A percentile compares a stretch with the other conserved stretches of the same genome.
Conservation (phyloP, 2,888 invertebrate genomes). For the Melipona beecheii region DNA sequence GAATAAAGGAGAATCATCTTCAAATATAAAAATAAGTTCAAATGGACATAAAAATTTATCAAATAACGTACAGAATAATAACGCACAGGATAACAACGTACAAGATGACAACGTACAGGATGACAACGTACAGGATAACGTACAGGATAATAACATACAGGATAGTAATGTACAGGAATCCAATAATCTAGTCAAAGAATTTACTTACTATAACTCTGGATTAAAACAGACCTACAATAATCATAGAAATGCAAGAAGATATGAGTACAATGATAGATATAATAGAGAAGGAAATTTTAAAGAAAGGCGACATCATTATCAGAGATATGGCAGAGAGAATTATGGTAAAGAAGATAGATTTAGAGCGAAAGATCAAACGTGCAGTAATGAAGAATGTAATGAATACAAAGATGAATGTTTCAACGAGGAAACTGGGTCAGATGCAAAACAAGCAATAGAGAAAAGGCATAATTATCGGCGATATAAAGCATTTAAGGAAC, state of each 20-base stretch:
- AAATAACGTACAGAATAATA: not conserved
- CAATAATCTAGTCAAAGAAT: conserved; percentile 42
- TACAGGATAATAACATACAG: conserved; percentile 4
- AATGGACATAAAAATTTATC: conserved; percentile 15
- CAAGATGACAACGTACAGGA: conserved; percentile 23
- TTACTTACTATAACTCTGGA: conserved; percentile 43
- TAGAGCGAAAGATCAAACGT: conserved; percentile 17
- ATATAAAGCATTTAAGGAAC: conserved; percentile 63
- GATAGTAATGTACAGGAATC: conserved; percentile 20
- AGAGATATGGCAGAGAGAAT: conserved; percentile 66
- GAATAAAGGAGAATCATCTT: conserved; percentile 28
- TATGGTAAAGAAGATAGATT: conserved; percentile 52
- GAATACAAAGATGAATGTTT: conserved; percentile 53
- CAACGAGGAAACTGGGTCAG: conserved; percentile 55
- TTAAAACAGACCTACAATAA: conserved; percentile 44
- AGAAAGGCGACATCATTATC: conserved; percentile 70
- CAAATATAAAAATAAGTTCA: not conserved
- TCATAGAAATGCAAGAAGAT: conserved; percentile 55
- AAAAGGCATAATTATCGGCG: conserved; percentile 72
- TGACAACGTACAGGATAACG: too few species aligned
- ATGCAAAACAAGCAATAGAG: conserved; percentile 65
- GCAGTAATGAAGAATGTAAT: conserved; percentile 12
- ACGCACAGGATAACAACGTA: conserved; percentile 2
- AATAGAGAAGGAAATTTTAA: conserved; percentile 65
- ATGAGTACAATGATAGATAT: conserved; percentile 50